A percentile compares a stretch with the other conserved stretches of the same genome.
Conservation (phyloP, 2,113 vertebrate genomes). For the Corynorhinus townsendii region DNA sequence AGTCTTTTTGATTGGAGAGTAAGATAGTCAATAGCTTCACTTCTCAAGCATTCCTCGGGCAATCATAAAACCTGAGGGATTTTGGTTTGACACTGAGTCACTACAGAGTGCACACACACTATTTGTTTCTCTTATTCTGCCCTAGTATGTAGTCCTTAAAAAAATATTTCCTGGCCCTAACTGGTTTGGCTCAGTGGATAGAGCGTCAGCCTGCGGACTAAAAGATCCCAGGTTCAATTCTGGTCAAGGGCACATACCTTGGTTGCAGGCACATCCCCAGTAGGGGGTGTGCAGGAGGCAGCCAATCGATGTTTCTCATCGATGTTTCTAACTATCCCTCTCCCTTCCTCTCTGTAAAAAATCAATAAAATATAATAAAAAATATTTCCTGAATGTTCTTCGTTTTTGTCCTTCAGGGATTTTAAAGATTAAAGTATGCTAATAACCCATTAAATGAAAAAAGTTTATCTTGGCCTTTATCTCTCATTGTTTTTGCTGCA, state of each 20-base stretch:
- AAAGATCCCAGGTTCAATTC: too few relatives aligned
- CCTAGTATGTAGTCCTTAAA: background rate
- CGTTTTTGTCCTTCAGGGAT: background rate
- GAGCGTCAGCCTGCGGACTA: too few relatives aligned
- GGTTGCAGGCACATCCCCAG: too few relatives aligned
- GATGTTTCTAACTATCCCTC: too few relatives aligned
- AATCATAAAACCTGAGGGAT: background rate
- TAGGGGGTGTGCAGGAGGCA: too few relatives aligned
- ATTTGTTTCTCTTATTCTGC: background rate
- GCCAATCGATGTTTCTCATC: too few relatives aligned
- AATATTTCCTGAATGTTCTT: background rate
- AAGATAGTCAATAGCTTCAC: background rate
- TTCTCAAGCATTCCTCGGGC: background rate
- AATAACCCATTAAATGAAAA: background rate
- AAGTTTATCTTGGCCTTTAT: background rate
- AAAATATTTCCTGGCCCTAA: too few relatives aligned
- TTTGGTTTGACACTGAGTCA: background rate
- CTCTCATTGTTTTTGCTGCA: background rate
- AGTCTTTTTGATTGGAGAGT: background rate
- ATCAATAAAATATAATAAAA: background rate
- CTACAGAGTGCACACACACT: background rate
- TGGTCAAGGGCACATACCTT: too few relatives aligned
- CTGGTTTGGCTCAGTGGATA: too few relatives aligned
- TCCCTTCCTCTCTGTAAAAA: too few relatives aligned
- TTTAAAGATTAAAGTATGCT: conserved; percentile 7